phyloP scores from a whole-genome alignment of 1,140 invertebrate genomes.

The Ostrea edulis region DNA sequence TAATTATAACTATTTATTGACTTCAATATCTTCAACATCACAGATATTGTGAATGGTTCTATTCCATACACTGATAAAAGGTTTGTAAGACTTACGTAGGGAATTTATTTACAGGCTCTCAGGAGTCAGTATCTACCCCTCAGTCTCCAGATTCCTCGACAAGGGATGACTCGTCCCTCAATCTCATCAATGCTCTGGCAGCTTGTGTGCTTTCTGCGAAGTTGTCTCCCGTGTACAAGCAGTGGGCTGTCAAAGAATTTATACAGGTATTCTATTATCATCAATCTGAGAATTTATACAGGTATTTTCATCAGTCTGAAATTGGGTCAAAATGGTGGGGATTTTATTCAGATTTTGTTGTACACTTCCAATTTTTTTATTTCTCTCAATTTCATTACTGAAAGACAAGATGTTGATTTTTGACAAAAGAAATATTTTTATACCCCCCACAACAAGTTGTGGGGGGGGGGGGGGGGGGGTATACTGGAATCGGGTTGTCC shows the following conservation, averaged over 20 bases:
- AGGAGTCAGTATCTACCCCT: neutral
- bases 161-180: conserved; percentile 78
- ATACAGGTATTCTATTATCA: conserved; percentile 68
- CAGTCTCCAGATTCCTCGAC: conserved; percentile 29
- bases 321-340: neutral
- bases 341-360: no score
- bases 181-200: conserved; percentile 84
- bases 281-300: conserved; percentile 79
- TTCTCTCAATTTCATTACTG: no score
- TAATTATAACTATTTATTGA: neutral
- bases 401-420: no score
- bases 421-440: no score
- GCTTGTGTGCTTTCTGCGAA: conserved; percentile 83
- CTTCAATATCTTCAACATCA: neutral
- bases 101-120: neutral
- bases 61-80: no score
- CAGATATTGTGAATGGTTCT: neutral
- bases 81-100: neutral
- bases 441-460: no score
- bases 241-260: conserved; percentile 84
- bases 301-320: neutral
- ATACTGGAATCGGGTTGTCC: no score
- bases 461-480: no score
- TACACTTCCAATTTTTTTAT: no score
- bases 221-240: conserved; percentile 80